Base-by-base conservation (phyloP, 2,888 invertebrate genomes). In the Stenodema calcarata region DNA sequence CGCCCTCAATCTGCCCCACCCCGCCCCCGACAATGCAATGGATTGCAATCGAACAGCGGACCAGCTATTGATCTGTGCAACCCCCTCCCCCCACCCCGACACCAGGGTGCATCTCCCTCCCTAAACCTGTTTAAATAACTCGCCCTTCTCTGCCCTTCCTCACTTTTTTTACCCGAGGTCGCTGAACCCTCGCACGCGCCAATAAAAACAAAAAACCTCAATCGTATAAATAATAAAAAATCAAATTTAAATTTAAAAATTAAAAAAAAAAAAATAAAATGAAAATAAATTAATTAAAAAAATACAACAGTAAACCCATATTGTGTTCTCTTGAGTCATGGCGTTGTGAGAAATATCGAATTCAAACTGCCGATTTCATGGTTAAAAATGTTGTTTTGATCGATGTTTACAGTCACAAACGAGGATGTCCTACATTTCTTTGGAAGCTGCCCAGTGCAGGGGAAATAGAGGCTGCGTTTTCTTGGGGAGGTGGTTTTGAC, bases 31-130 rank as follows among this genome's bases (percentile, higher is more conserved):
- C 85, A 85, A 85, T 85, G 85, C 85, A 85, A 76, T 85, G 85
- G 85, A 85, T 85, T 85, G 85, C 85, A 85, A 85, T 85, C 85
- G 85, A 85, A 85, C 85, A 42, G 75, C 50, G 75, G 75, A n/a
- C 54, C 73, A 75, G 54, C 85, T 85, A 85, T 85, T 85, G 85
- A 85, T 85, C 85, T 85, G 75, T 85, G 50, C 73, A 85, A 7
- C 85, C 50, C 35, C 76, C 28, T 75, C 75, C 62, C 44, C 11
- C 30, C 47, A 80, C 18, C 80, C 80, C 35, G 30, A 18, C 54
- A 2, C n/a, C 84, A 12, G 30, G 85, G 50, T 76, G 85, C 85
- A 85, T 82, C 82, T 85, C 76, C 76, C 85, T 75, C 76, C 76
- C 85, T 50, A 76, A 83, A 76, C 85, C 85, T 75, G 85, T 85